Evolutionary conservation across 2,797 vertebrate species (phyloP).

Genomic region (Saguinus oedipus): DNA sequence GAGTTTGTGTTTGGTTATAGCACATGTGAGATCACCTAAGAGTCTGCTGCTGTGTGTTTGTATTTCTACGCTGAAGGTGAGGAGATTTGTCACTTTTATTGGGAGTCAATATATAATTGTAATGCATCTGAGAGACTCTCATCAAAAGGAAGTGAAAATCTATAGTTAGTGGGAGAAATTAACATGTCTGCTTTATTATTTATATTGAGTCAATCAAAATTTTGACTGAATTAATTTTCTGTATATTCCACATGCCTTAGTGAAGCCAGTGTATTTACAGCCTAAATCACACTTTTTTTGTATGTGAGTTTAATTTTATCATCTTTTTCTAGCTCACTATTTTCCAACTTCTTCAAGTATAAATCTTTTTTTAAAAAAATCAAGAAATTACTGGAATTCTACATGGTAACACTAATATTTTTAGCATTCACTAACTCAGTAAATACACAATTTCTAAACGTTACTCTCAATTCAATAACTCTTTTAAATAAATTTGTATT

Average conservation of each 20-base stretch:
- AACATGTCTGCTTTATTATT: not conserved
- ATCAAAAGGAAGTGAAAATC: conserved; percentile 25
- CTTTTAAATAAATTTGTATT: conserved; percentile 22
- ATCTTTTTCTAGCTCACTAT: not conserved
- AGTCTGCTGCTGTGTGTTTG: not conserved
- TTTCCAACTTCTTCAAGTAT: not conserved
- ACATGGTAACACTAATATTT: not conserved
- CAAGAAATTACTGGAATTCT: not conserved
- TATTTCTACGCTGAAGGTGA: not conserved
- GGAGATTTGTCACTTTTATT: not conserved
- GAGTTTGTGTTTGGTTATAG: conserved; percentile 10
- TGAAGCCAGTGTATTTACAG: not conserved
- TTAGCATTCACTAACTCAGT: not conserved
- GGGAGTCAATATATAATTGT: not conserved
- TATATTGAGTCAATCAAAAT: not conserved
- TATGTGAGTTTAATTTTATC: conserved; percentile 2
- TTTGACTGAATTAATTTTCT: conserved; percentile 46
- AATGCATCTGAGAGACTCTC: not conserved
- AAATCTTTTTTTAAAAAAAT: not conserved
- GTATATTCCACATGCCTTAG: not conserved
- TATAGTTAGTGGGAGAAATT: not conserved
- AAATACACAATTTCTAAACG: not conserved
- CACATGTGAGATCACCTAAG: not conserved
- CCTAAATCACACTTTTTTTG: not conserved
- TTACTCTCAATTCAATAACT: not conserved